Conservation (phyloP, 2,797 vertebrate species). For the Xyrichtys novacula region DNA sequence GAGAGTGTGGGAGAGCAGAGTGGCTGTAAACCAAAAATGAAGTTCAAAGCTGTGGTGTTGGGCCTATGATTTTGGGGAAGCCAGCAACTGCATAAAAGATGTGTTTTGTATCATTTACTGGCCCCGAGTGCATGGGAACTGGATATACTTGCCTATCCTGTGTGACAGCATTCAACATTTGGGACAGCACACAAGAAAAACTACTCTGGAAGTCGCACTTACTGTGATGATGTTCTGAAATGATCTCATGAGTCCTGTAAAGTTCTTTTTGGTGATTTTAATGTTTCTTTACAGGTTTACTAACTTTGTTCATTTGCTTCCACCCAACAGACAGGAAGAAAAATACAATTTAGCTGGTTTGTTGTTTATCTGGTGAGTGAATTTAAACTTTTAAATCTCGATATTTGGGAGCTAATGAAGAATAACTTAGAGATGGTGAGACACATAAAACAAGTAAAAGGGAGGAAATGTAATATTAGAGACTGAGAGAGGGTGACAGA, state of each 20-base stretch:
- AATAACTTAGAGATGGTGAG: neutral
- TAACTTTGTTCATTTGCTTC: constrained; percentile 10
- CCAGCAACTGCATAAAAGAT: too few relatives aligned
- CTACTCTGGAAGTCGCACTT: too few relatives aligned
- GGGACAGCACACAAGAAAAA: too few relatives aligned
- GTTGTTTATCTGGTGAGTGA: neutral
- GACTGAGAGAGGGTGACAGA: neutral
- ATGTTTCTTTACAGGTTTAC: constrained; percentile 3
- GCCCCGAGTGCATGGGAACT: too few relatives aligned
- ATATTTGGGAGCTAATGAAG: neutral
- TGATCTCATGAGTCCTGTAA: neutral
- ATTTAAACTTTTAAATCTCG: neutral
- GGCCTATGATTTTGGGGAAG: too few relatives aligned
- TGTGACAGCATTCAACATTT: too few relatives aligned
- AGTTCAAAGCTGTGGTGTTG: too few relatives aligned
- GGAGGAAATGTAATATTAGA: neutral
- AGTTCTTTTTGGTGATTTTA: neutral
- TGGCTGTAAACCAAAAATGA: too few relatives aligned
- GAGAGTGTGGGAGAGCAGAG: too few relatives aligned
- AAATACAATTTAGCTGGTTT: neutral
- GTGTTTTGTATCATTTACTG: too few relatives aligned
- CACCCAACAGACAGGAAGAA: neutral
- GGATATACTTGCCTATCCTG: too few relatives aligned
- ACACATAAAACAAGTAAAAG: neutral
- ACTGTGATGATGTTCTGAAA: too few relatives aligned